These are phyloP conservation scores for Maniola hyperantus DNA, from an alignment of 2,888 invertebrate genomes.

Conservation along the genomic window DNA sequence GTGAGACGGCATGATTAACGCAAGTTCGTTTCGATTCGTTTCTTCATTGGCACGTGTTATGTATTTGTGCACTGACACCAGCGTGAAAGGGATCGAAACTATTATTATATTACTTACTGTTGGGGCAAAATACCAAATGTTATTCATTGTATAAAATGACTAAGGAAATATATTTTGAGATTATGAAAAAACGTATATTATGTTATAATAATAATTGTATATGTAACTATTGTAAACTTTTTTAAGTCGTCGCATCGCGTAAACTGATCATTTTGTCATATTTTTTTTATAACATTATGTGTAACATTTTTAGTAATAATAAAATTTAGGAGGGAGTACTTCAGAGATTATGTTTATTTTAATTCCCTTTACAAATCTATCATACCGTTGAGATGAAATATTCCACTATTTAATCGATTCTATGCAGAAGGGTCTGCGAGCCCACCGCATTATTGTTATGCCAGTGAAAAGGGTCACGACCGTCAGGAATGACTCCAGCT, in stretches of 20 bases:
- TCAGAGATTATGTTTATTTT: slow-evolving; percentile 42
- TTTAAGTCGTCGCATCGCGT: slow-evolving; percentile 39
- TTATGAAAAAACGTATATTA: slow-evolving; percentile 61
- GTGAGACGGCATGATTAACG: too few relatives aligned
- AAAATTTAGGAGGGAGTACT: slow-evolving; percentile 61
- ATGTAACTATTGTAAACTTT: slow-evolving; percentile 48
- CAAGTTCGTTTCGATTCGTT: too few relatives aligned
- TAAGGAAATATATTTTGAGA: slow-evolving; percentile 68
- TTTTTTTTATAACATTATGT: slow-evolving; percentile 66
- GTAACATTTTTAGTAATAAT: slow-evolving; percentile 73
- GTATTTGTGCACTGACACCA: background rate
- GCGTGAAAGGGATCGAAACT: background rate
- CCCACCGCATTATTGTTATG: too few relatives aligned
- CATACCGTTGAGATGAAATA: too few relatives aligned
- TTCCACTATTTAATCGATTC: too few relatives aligned
- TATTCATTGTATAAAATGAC: slow-evolving; percentile 63
- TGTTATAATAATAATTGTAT: slow-evolving; percentile 32
- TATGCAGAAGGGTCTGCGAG: too few relatives aligned
- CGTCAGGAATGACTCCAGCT: too few relatives aligned
- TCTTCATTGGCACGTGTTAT: too few relatives aligned
- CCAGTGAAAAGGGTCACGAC: too few relatives aligned
- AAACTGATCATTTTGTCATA: slow-evolving; percentile 51
- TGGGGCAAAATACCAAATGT: slow-evolving; percentile 58
- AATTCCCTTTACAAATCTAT: background rate
- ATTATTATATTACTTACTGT: slow-evolving; percentile 16